phyloP scores from a whole-genome alignment of 2,888 invertebrate genomes.

The Schizaphis graminum region DNA sequence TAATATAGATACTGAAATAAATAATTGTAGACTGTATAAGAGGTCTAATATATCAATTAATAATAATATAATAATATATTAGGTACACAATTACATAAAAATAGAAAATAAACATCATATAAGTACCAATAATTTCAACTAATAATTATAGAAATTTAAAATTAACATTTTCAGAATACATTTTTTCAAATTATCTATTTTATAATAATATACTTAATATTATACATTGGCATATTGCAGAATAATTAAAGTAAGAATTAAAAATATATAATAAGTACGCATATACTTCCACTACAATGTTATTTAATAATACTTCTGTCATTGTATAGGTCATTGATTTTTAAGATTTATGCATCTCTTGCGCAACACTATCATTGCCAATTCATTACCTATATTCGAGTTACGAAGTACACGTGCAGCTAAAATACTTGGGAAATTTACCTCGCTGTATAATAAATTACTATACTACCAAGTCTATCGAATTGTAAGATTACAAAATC shows the following conservation, averaged over 20 bases:
- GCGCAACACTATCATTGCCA: slow-evolving; percentile 51
- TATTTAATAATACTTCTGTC: slow-evolving; percentile 17
- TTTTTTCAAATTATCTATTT: background rate
- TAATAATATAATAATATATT: background rate
- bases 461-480: background rate
- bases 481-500: slow-evolving; percentile 45
- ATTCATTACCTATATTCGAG: slow-evolving; percentile 44
- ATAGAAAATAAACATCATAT: background rate
- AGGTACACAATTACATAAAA: background rate
- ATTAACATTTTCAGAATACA: background rate
- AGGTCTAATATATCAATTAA: background rate
- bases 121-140: background rate
- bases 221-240: background rate
- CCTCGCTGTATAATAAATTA: slow-evolving; percentile 55
- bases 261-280: background rate
- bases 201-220: background rate
- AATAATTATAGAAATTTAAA: background rate
- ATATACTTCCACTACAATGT: background rate
- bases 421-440: slow-evolving; percentile 17
- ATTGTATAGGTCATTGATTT: slow-evolving; percentile 52
- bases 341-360: slow-evolving; percentile 44
- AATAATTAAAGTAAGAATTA: background rate
- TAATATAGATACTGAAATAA: background rate
- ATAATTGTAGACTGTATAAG: background rate
- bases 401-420: background rate